phyloP scores from a whole-genome alignment of 2,113 vertebrate genomes.

The Brachypteracias leptosomus region DNA sequence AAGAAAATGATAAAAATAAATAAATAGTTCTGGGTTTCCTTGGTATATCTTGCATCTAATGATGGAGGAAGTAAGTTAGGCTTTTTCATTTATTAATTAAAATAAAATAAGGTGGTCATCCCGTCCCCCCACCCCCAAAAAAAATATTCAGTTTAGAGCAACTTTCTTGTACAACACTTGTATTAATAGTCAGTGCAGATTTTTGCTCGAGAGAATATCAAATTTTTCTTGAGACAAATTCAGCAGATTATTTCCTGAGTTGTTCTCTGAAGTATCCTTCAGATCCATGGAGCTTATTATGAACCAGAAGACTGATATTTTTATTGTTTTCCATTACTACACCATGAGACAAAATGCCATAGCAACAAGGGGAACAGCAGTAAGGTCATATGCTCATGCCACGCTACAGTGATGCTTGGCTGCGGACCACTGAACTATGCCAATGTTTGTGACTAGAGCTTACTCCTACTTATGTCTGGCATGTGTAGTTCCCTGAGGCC shows the following conservation, averaged over 20 bases:
- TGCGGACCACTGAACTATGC: neutral
- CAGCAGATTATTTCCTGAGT: slow-evolving; percentile 15
- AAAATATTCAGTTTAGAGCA: neutral
- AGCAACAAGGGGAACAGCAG: neutral
- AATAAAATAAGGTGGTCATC: neutral
- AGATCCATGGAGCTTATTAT: neutral
- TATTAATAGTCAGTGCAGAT: neutral
- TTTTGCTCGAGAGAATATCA: neutral
- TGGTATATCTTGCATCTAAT: neutral
- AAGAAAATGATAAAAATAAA: neutral
- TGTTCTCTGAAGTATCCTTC: neutral
- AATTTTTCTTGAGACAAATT: slow-evolving; percentile 30
- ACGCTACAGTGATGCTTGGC: neutral
- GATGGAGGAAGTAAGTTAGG: neutral
- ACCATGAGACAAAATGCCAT: neutral
- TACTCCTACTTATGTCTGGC: neutral
- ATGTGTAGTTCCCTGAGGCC: neutral
- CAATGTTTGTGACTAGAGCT: neutral
- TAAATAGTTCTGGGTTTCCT: neutral
- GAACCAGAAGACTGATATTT: neutral
- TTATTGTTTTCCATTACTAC: neutral
- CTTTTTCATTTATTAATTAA: neutral
- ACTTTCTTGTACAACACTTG: neutral
- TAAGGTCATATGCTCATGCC: neutral
- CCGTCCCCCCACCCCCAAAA: too few species aligned